Evolutionary conservation across 2,113 vertebrate genomes (phyloP).

Genomic region (Thinocorus orbignyianus): DNA sequence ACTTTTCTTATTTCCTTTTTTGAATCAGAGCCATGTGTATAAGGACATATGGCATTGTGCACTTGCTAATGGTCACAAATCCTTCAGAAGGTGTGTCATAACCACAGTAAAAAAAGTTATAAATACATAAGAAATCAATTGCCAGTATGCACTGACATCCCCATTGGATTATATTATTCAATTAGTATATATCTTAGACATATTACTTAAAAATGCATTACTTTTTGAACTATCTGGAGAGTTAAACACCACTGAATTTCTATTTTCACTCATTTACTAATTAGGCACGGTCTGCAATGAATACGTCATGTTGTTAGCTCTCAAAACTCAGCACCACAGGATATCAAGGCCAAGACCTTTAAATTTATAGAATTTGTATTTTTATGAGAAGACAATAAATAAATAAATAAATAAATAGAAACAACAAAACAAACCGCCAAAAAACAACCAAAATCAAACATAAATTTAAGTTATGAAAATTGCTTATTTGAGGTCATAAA

Average conservation of each 20-base stretch:
- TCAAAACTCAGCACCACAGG: not conserved
- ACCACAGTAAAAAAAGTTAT: not conserved
- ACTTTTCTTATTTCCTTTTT: constrained; percentile 29
- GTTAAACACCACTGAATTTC: not conserved
- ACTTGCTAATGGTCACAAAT: not conserved
- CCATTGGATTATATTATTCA: not conserved
- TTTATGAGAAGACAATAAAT: not conserved
- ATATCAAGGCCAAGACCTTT: not conserved
- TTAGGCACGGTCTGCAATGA: not conserved
- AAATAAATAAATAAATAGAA: not conserved
- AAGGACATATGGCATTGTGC: constrained; percentile 25
- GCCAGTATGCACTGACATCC: not conserved
- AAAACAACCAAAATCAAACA: not conserved
- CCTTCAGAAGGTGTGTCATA: constrained; percentile 4
- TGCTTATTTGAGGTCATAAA: not conserved
- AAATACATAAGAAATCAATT: not conserved
- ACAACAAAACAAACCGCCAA: no score
- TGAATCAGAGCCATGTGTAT: not conserved
- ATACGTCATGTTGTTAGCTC: not conserved
- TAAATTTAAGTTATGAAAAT: not conserved
- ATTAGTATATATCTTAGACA: not conserved
- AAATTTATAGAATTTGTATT: not conserved
- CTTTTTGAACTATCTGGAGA: not conserved
- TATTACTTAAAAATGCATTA: not conserved
- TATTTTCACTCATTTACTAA: not conserved